Evolutionary conservation across 2,797 vertebrate genomes (phyloP), one percentile per base, ranked within the genome.

Genomic region (Chiroxiphia lanceolata): DNA sequence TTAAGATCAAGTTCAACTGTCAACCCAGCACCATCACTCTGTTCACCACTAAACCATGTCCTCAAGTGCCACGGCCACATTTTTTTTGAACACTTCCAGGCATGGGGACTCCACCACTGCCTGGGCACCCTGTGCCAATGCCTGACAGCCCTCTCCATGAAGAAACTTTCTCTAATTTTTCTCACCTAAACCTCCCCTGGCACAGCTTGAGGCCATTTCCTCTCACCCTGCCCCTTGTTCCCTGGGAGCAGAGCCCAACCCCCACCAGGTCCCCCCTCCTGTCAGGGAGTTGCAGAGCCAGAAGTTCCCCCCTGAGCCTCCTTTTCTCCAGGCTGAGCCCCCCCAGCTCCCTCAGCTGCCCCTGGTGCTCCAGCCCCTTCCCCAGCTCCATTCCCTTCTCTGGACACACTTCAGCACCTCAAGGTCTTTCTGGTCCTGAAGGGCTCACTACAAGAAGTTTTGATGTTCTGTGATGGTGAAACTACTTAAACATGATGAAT

Each of bases 131-230:
- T 31, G 3, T 47, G 25, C 16, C 64, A 34, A 9, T 25, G 19
- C 29, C 31, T 72, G 23, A 9, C 1, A 1, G 33, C 18, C 15
- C 22, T 38, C 50, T 59, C 27, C 38, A n/a, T 15, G 47, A 54
- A 5, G 31, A 33, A 45, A n/a, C 44, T 65, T 23, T 18, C 31
- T 33, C 42, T 60, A 10, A 34, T 47, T 48, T 34, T 48, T 11
- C 54, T 21, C 15, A 16, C 21, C 26, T 33, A 18, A 36, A 22
- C 26, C 67, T 68, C 21, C 6, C 21, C 10, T 31, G 20, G 29
- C 20, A 1, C 53, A 53, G 0, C n/a, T 1, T 34, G 61, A 31
- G 61, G 61, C 69, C 0, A 0, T 47, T 60, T 8, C 21, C 17
- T 54, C n/a, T 38, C 3, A 5, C 51, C 31, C 67, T 65, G 36